These are phyloP conservation scores for Formica selysi DNA, from an alignment of 1,140 invertebrate species.

Conservation along the genomic window DNA sequence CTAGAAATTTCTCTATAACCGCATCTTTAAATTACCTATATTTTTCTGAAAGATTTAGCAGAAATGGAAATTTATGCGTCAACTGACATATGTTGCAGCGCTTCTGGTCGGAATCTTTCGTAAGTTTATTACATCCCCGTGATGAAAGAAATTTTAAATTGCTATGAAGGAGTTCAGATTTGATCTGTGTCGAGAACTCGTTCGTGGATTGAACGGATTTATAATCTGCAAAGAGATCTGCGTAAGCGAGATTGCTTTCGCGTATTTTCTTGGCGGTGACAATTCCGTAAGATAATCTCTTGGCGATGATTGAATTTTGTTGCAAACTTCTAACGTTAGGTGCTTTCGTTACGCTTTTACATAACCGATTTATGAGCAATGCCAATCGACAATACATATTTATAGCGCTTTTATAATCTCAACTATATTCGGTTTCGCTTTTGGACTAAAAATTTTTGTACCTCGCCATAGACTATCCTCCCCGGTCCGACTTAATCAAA, in stretches of 20 bases:
- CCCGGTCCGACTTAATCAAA: slow-evolving; percentile 19
- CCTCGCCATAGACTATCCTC: background rate
- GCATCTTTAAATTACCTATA: background rate
- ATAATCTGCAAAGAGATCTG: slow-evolving; percentile 34
- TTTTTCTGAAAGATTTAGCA: background rate
- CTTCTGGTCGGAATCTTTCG: slow-evolving; percentile 16
- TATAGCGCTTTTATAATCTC: background rate
- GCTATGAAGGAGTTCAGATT: slow-evolving; percentile 18
- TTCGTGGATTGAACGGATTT: slow-evolving; percentile 52
- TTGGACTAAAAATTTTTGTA: slow-evolving; percentile 8
- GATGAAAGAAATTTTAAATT: slow-evolving; percentile 35
- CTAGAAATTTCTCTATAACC: background rate
- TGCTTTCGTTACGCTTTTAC: background rate
- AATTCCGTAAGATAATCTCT: slow-evolving; percentile 25
- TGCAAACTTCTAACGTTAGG: slow-evolving; percentile 6
- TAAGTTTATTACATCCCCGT: slow-evolving; percentile 31
- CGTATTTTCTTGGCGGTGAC: slow-evolving; percentile 29
- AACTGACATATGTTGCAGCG: background rate
- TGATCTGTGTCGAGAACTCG: slow-evolving; percentile 31
- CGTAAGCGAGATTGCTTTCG: slow-evolving; percentile 39
- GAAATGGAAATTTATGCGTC: slow-evolving; percentile 19
- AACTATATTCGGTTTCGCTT: background rate
- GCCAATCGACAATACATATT: slow-evolving; percentile 6
- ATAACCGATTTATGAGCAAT: slow-evolving; percentile 24
- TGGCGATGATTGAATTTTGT: slow-evolving; percentile 24